Evolutionary conservation across 1,140 invertebrate species (phyloP).

Genomic region (Ostrea edulis): DNA sequence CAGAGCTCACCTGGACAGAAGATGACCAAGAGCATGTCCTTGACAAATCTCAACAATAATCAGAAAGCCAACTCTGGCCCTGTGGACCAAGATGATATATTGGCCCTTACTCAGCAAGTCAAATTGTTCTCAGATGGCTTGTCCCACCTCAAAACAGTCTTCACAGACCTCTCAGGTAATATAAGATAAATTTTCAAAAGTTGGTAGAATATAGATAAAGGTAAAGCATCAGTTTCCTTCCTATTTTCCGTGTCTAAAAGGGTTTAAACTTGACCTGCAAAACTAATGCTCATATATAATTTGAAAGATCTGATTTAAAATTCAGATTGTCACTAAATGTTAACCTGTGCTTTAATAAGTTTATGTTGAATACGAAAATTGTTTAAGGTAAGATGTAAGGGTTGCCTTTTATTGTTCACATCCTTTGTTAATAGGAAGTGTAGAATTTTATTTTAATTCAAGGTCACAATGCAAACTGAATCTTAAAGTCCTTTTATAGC

Average conservation of each 20-base stretch:
- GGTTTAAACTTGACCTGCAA: too few relatives aligned
- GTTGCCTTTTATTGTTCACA: background rate
- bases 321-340: background rate
- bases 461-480: too few relatives aligned
- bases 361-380: background rate
- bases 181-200: background rate
- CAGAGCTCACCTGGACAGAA: conserved; percentile 17
- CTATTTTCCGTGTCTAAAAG: too few relatives aligned
- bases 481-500: background rate
- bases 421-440: background rate
- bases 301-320: too few relatives aligned
- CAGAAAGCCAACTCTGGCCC: conserved; percentile 58
- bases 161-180: conserved; percentile 79
- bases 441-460: background rate
- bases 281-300: too few relatives aligned
- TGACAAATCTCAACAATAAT: conserved; percentile 67
- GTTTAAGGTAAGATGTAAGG: background rate
- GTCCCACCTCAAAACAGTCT: conserved; percentile 79
- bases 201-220: background rate
- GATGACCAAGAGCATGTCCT: conserved; percentile 67
- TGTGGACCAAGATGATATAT: conserved; percentile 81
- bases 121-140: conserved; percentile 81
- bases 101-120: conserved; percentile 81
- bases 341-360: background rate
- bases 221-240: background rate